Conservation (phyloP, 2,888 invertebrate species). For the Blastobasis adustella region DNA sequence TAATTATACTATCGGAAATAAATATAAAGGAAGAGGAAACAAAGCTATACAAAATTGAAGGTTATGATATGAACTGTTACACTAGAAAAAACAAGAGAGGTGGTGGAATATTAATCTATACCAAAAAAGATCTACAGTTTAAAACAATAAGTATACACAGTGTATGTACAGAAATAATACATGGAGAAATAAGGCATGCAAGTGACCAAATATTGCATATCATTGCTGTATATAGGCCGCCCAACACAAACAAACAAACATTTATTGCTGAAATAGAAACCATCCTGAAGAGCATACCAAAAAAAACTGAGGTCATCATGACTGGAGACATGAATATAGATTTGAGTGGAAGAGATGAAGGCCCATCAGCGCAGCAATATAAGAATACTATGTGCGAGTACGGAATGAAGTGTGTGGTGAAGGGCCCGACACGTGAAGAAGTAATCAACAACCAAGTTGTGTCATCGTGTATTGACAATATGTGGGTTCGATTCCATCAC, state of each 20-base stretch:
- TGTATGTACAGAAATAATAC: background rate
- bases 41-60: background rate
- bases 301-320: background rate
- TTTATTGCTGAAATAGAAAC: background rate
- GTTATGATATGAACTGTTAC: background rate
- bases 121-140: no score
- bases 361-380: background rate
- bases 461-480: background rate
- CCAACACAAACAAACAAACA: background rate
- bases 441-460: background rate
- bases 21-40: conserved; percentile 4
- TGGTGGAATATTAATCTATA: conserved; percentile 3
- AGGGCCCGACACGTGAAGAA: background rate
- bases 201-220: background rate
- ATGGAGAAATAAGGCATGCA: background rate
- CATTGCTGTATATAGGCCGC: background rate
- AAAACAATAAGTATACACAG: no score
- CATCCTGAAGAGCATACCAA: background rate
- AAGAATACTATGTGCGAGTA: conserved; percentile 1
- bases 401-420: background rate
- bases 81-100: conserved; percentile 5
- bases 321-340: conserved; percentile 1
- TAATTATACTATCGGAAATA: conserved; percentile 5
- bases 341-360: background rate
- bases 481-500: background rate